Conservation (phyloP, 2,797 vertebrate species). For the Sternotherus odoratus region DNA sequence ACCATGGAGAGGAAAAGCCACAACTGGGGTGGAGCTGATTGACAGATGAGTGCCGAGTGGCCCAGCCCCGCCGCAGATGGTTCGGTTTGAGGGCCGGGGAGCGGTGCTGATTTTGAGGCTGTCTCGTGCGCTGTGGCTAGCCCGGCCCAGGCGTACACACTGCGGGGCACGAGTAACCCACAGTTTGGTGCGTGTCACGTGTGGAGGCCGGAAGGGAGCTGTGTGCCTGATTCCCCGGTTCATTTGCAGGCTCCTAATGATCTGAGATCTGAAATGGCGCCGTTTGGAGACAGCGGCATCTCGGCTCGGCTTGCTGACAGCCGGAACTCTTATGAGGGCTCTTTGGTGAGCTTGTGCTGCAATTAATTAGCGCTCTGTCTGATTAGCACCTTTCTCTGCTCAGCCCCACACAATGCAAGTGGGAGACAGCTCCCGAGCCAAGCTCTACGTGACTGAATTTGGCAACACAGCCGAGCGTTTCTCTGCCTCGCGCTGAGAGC, state of each 20-base stretch:
- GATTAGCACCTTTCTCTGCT: slow-evolving; percentile 43
- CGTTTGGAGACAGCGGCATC: background rate
- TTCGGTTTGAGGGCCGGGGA: background rate
- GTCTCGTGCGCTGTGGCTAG: background rate
- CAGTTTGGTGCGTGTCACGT: background rate
- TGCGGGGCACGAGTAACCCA: background rate
- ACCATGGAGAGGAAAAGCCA: background rate
- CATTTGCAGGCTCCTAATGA: background rate
- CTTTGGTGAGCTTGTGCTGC: background rate
- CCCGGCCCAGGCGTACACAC: background rate
- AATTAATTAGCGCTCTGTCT: slow-evolving; percentile 63
- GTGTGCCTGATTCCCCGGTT: accelerated
- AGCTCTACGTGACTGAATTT: accelerated
- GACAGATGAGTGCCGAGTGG: background rate
- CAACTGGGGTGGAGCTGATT: background rate
- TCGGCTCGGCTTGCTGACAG: background rate
- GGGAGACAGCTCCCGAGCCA: accelerated
- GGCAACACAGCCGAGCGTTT: accelerated
- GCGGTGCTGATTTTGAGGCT: background rate
- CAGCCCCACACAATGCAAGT: background rate
- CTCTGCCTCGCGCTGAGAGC: accelerated
- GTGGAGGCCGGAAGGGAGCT: background rate
- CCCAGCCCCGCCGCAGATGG: background rate
- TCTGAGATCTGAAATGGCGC: background rate
- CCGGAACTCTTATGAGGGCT: background rate